Conservation (phyloP, 2,797 vertebrate species). For the Meda fulgida region DNA sequence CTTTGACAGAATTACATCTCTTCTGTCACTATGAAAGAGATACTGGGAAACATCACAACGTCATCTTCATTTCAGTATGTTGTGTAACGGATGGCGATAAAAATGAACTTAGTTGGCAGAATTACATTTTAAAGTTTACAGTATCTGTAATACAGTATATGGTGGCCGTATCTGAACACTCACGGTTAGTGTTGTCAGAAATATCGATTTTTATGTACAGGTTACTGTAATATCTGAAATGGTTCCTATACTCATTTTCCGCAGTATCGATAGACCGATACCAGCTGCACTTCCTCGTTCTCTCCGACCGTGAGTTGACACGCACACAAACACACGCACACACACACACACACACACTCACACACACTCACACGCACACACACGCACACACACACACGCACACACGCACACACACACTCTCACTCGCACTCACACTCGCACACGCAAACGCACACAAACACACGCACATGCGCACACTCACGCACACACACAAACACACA, state of each 20-base stretch:
- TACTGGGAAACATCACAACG: neutral
- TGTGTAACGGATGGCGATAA: neutral
- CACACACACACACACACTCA: no score
- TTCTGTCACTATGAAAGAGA: neutral
- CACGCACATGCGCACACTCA: no score
- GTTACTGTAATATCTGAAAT: neutral
- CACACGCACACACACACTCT: no score
- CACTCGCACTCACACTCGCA: no score
- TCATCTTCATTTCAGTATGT: neutral
- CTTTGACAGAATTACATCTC: constrained; percentile 2
- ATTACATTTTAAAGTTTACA: neutral
- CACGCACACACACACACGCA: no score
- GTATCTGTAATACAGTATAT: no score
- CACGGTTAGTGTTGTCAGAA: neutral
- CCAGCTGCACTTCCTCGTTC: no score
- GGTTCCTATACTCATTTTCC: neutral
- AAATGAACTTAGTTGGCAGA: neutral
- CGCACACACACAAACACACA: no score
- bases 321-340: no score
- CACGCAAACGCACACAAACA: no score
- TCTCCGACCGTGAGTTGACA: no score
- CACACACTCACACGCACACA: no score
- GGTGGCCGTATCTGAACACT: neutral
- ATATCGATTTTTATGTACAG: neutral
- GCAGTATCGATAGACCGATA: neutral